Conservation (phyloP, 2,113 vertebrate species). For the Pseudorectes ferrugineus region DNA sequence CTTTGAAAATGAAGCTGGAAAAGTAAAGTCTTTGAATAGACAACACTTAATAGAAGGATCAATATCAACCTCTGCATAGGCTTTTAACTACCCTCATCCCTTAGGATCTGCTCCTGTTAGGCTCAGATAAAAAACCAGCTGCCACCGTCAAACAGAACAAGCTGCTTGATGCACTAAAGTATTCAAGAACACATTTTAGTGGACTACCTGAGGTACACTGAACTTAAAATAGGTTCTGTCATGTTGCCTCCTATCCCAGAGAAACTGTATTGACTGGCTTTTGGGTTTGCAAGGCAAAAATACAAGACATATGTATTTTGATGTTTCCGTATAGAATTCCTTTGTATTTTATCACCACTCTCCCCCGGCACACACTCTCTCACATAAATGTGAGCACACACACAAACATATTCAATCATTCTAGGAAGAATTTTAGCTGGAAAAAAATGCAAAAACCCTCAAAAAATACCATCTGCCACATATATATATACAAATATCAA, state of each 20-base stretch:
- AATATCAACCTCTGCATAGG: neutral
- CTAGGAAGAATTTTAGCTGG: neutral
- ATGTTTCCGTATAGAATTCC: neutral
- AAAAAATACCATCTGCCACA: neutral
- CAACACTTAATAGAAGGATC: neutral
- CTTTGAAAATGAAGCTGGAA: neutral
- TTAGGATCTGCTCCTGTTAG: neutral
- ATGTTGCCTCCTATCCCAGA: neutral
- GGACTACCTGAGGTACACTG: neutral
- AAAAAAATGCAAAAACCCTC: fast-evolving
- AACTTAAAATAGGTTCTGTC: neutral
- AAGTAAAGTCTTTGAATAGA: neutral
- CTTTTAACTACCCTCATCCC: neutral
- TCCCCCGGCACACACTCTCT: neutral
- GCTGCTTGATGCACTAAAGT: neutral
- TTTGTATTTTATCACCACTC: neutral
- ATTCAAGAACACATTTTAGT: neutral
- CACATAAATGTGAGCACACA: neutral
- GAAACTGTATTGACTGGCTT: neutral
- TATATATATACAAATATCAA: neutral
- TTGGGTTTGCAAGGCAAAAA: neutral
- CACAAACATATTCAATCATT: neutral
- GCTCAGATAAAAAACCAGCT: neutral
- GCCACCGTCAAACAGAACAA: neutral
- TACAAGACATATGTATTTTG: neutral